phyloP scores from a whole-genome alignment of 2,113 vertebrate species.

The Cnemophilus loriae region DNA sequence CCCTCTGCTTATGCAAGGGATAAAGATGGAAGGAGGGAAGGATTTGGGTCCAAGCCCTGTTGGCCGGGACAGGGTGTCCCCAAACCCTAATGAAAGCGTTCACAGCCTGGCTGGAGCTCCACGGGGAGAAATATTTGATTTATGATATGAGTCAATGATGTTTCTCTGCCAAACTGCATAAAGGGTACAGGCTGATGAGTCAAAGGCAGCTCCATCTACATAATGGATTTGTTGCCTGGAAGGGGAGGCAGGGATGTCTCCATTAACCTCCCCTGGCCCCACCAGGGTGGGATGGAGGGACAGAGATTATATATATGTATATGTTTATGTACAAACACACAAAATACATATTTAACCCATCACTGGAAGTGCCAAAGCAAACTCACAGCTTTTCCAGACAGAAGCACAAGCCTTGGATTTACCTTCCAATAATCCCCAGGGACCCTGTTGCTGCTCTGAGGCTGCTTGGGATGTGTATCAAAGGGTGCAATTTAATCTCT shows the following conservation, averaged over 20 bases:
- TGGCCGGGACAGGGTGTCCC: constrained; percentile 28
- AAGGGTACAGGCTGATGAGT: constrained; percentile 21
- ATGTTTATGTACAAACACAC: background rate
- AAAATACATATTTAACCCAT: background rate
- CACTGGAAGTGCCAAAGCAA: background rate
- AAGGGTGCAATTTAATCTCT: background rate
- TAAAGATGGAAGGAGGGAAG: background rate
- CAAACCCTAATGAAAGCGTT: background rate
- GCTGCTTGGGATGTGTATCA: fast-evolving
- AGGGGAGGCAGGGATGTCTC: background rate
- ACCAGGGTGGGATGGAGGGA: background rate
- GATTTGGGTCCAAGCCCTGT: background rate
- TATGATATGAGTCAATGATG: constrained; percentile 16
- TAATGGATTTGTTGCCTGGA: background rate
- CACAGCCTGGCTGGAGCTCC: background rate
- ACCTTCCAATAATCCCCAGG: fast-evolving
- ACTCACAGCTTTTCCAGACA: background rate
- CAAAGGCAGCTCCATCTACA: constrained; percentile 20
- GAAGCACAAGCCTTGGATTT: background rate
- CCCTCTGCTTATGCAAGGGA: background rate
- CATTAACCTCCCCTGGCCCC: background rate
- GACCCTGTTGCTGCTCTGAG: background rate
- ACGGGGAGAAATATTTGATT: background rate
- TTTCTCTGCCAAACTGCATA: constrained; percentile 22
- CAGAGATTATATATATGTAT: fast-evolving